Evolutionary conservation across 1,140 invertebrate genomes (phyloP), one percentile per base, ranked within the genome.

Genomic region (Nasonia longicornis): DNA sequence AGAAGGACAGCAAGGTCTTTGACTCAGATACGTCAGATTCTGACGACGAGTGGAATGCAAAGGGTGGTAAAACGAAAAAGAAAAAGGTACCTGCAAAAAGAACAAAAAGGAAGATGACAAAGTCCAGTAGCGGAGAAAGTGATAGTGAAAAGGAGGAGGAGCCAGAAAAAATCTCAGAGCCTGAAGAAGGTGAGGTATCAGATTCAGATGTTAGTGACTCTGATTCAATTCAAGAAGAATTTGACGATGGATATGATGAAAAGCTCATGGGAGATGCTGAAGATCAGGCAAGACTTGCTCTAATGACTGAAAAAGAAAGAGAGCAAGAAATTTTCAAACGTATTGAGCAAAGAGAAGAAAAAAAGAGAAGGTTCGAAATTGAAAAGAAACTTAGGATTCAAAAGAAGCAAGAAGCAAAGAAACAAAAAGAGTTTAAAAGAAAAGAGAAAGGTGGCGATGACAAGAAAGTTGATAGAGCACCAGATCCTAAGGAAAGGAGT

Each of bases 291-390:
- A 91, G 96, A 1, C 90, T 99, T 3, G 96, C 96, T 12, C 94
- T 96, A 83, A 96, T 99, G 94, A 99, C 98, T 0, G 98, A 99
- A 87, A 98, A 98, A 87, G 98, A 99, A 89, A 92, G 98, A 81
- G 98, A 99, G 91, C 97, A 98, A 84, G 98, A 99, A 91, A 96
- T 99, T 85, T 99, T 97, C 88, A 98, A 98, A 88, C 93, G 98
- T 77, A 97, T 98, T 73, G 98, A 99, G 90, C 95, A 97, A 87
- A 92, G 98, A 86, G 97, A 98, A 91, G 93, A 96, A 0, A 95
- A 98, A 93, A 97, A 97, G 88, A 98, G 96, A 7, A 95, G 97
- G 87, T 99, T 98, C 94, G 98, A 99, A 89, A 99, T 99, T 79
- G 97, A 99, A 86, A 95, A 98, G 82, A 99, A 99, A 88, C 89